These are phyloP conservation scores for Himalopsyche phryganea DNA, from an alignment of 1,140 invertebrate species.

Conservation along the genomic window DNA sequence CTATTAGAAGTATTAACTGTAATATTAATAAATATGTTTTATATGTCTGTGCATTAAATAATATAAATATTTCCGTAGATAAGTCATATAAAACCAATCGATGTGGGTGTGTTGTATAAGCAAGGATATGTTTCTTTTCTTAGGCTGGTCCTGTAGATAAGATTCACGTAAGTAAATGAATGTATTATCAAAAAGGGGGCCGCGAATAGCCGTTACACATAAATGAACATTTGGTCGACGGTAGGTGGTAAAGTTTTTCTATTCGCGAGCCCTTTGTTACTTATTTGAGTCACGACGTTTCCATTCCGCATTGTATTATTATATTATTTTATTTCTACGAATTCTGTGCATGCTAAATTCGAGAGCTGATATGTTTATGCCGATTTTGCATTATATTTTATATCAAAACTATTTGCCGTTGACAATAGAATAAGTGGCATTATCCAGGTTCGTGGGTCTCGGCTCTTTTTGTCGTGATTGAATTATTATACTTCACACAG, in stretches of 20 bases:
- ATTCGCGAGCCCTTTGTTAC: slow-evolving; percentile 17
- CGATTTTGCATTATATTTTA: not conserved
- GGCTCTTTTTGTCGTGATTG: too few relatives aligned
- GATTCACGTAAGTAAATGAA: not conserved
- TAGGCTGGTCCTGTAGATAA: not conserved
- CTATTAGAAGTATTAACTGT: too few relatives aligned
- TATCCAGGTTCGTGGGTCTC: not conserved
- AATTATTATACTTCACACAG: too few relatives aligned
- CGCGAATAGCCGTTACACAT: slow-evolving; percentile 28
- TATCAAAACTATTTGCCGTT: not conserved
- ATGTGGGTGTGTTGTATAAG: too few relatives aligned
- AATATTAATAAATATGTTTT: too few relatives aligned
- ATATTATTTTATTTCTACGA: not conserved
- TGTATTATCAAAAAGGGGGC: not conserved
- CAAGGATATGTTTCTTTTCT: not conserved
- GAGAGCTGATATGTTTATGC: not conserved
- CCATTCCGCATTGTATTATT: slow-evolving; percentile 13
- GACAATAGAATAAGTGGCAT: not conserved
- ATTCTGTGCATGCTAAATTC: not conserved
- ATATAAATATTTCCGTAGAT: too few relatives aligned
- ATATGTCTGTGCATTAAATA: too few relatives aligned
- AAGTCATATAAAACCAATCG: too few relatives aligned
- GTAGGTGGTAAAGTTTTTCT: slow-evolving; percentile 14
- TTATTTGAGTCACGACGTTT: slow-evolving; percentile 16
- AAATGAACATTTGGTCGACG: slow-evolving; percentile 33